These are phyloP conservation scores for Adelosebastes latens DNA, from an alignment of 2,797 vertebrate species.

Conservation along the genomic window DNA sequence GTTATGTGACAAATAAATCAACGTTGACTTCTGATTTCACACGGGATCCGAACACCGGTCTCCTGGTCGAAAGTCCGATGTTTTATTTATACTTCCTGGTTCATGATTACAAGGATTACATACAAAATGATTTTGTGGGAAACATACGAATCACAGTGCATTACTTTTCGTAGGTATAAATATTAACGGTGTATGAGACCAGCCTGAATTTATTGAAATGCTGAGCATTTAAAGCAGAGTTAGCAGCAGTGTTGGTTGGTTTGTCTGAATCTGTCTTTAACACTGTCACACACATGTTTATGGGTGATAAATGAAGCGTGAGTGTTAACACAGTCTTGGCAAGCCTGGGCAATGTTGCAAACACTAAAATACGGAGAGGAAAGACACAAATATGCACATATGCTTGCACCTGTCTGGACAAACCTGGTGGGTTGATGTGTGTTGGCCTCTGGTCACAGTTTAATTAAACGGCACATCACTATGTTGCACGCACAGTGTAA, in stretches of 20 bases:
- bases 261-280: neutral
- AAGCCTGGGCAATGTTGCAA: slow-evolving; percentile 54
- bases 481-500: slow-evolving; percentile 16
- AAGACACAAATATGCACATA: slow-evolving; percentile 54
- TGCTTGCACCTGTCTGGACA: slow-evolving; percentile 57
- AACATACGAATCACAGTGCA: too few species aligned
- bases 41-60: too few species aligned
- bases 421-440: slow-evolving; percentile 25
- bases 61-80: too few species aligned
- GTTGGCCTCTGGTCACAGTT: slow-evolving; percentile 66
- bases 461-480: slow-evolving; percentile 65
- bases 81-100: too few species aligned
- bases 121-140: too few species aligned
- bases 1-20: too few species aligned
- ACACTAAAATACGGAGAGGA: slow-evolving; percentile 10
- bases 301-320: slow-evolving; percentile 28
- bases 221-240: neutral
- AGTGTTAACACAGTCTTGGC: slow-evolving; percentile 39
- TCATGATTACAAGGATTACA: too few species aligned
- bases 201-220: neutral
- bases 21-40: too few species aligned
- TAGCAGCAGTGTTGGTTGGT: neutral
- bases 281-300: slow-evolving; percentile 28
- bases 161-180: neutral
- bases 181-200: too few species aligned